Evolutionary conservation across 2,888 invertebrate species (phyloP).

Genomic region (Plebejus anna): DNA sequence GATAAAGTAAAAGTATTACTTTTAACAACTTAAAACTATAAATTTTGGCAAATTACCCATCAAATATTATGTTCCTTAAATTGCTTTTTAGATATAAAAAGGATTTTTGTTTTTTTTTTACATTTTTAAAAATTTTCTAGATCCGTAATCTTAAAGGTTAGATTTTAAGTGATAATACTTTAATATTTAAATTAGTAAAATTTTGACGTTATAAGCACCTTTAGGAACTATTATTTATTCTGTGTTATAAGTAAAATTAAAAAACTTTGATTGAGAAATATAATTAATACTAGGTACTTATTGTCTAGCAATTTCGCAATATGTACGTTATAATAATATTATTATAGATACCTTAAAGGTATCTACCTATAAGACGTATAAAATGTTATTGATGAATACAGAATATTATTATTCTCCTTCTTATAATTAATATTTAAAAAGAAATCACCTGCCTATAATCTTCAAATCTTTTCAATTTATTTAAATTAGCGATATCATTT

Average conservation of each 20-base stretch:
- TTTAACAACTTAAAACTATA: neutral
- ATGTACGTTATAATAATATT: too few relatives aligned
- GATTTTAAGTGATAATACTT: neutral
- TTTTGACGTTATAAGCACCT: too few relatives aligned
- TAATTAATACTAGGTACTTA: too few relatives aligned
- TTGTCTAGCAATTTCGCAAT: too few relatives aligned
- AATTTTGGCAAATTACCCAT: neutral
- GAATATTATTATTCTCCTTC: neutral
- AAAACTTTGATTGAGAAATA: too few relatives aligned
- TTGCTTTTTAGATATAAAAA: neutral
- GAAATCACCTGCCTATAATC: neutral
- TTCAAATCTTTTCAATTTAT: neutral
- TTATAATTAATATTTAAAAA: neutral
- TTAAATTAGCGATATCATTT: neutral
- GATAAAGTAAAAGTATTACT: neutral
- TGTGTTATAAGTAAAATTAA: too few relatives aligned
- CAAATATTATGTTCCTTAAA: neutral
- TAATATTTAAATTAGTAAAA: too few relatives aligned
- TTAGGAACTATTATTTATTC: too few relatives aligned
- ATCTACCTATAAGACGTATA: too few relatives aligned
- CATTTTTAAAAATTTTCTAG: neutral
- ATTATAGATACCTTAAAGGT: too few relatives aligned
- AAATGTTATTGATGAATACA: too few relatives aligned
- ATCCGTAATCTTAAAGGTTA: neutral
- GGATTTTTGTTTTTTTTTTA: neutral